phyloP scores from a whole-genome alignment of 2,113 vertebrate genomes.

The Rattus rattus region DNA sequence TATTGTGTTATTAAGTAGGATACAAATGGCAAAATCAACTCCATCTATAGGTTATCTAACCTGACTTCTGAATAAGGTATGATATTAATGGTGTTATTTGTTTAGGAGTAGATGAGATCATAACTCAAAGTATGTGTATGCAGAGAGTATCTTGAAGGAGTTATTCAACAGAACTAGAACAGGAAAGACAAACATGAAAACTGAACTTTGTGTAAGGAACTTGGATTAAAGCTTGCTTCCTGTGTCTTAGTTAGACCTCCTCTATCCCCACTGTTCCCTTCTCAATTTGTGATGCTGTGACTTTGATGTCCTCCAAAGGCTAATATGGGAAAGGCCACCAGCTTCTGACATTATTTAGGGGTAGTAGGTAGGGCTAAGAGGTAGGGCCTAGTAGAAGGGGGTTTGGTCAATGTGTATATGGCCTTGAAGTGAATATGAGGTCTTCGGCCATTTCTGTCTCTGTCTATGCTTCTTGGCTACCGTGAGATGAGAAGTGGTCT shows the following conservation, averaged over 20 bases:
- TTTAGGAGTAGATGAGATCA: slow-evolving; percentile 11
- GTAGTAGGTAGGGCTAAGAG: background rate
- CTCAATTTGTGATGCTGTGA: background rate
- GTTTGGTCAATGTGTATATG: too few species aligned
- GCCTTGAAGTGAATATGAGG: background rate
- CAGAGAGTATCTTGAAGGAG: background rate
- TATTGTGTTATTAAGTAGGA: slow-evolving; percentile 1
- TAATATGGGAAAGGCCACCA: background rate
- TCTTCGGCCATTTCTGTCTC: background rate
- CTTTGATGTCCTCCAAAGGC: too few species aligned
- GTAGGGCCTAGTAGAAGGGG: background rate
- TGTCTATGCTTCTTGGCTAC: background rate
- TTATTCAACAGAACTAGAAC: slow-evolving; percentile 33
- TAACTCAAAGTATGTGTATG: slow-evolving; percentile 14
- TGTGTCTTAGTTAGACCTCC: slow-evolving; percentile 20
- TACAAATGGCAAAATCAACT: slow-evolving; percentile 57
- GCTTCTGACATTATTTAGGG: background rate
- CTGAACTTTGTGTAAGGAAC: slow-evolving; percentile 54
- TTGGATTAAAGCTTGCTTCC: slow-evolving; percentile 53
- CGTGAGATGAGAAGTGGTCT: background rate
- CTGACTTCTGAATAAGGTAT: slow-evolving; percentile 57
- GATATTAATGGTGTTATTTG: slow-evolving; percentile 33
- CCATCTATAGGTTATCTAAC: slow-evolving; percentile 30
- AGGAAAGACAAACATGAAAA: slow-evolving; percentile 49
- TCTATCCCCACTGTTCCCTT: background rate